These are phyloP conservation scores for Axea sp. DNA, from an alignment of 2,888 invertebrate genomes.

Conservation along the genomic window DNA sequence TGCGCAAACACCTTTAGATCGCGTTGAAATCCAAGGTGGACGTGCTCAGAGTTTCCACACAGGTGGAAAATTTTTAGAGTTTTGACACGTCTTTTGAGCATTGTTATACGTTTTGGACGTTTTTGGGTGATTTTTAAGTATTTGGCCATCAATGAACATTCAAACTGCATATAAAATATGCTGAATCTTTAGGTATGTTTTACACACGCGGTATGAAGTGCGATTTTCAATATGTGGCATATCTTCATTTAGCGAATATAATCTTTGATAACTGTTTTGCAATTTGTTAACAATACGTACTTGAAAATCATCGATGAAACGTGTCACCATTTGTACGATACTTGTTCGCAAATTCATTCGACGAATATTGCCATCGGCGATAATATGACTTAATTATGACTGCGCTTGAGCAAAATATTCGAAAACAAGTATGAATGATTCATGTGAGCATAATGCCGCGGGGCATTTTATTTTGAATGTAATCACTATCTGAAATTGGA, in stretches of 20 bases:
- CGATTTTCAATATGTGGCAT: no score
- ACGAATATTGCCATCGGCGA: conserved; percentile 27
- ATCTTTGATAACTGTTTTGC: conserved; percentile 12
- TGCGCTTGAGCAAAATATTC: conserved; percentile 32
- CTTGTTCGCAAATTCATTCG: conserved; percentile 12
- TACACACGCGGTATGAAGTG: no score
- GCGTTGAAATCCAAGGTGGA: no score
- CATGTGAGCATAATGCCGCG: conserved; percentile 43
- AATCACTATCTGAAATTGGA: conserved; percentile 55
- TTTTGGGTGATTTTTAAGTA: no score
- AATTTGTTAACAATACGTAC: conserved; percentile 5
- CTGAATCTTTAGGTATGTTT: no score
- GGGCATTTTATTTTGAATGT: conserved; percentile 55
- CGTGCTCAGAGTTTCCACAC: no score
- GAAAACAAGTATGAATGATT: conserved; percentile 57
- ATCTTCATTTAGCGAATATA: conserved; percentile 3
- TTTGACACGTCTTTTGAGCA: no score
- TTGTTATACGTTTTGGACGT: no score
- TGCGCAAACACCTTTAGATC: no score
- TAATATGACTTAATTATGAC: conserved; percentile 51
- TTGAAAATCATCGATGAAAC: conserved; percentile 18
- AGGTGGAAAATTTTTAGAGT: no score
- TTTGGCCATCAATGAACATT: no score
- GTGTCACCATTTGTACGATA: conserved; percentile 21
- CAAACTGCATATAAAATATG: no score